A percentile compares a stretch with the other conserved stretches of the same genome.
Conservation (phyloP, 2,888 invertebrate species). For the Dastarcus helophoroides region DNA sequence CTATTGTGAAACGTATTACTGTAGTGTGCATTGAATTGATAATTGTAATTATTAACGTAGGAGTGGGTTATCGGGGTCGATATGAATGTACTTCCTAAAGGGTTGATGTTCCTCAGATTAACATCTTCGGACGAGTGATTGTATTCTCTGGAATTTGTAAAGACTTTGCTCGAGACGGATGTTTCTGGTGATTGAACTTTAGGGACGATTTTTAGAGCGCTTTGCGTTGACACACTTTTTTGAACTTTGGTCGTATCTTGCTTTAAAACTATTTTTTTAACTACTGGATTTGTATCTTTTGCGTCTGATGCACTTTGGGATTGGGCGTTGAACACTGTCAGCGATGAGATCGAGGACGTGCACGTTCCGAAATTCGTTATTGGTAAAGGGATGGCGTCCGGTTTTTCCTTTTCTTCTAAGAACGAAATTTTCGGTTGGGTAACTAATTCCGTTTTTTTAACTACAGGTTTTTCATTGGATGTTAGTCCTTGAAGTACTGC, state of each 20-base stretch:
- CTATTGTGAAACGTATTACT: constrained; percentile 9
- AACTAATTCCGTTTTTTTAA: constrained; percentile 5
- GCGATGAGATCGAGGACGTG: constrained; percentile 5
- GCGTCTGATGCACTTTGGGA: not conserved
- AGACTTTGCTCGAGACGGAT: not conserved
- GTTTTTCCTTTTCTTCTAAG: not conserved
- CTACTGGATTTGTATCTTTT: not conserved
- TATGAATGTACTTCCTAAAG: constrained; percentile 4
- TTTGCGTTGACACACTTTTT: constrained; percentile 7
- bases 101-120: constrained; percentile 3
- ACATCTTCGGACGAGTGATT: constrained; percentile 6
- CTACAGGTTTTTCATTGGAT: constrained; percentile 1
- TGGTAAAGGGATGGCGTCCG: not conserved
- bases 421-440: not conserved
- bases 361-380: constrained; percentile 7
- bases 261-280: not conserved
- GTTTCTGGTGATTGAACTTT: constrained; percentile 2
- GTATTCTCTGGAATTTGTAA: not conserved
- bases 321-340: constrained; percentile 5
- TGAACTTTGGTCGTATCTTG: constrained; percentile 6
- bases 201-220: constrained; percentile 5
- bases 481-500: constrained; percentile 32
- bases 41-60: constrained; percentile 10
- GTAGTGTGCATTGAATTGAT: constrained; percentile 11
- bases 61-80: constrained; percentile 6